These are phyloP conservation scores for Calameuta idolon DNA, from an alignment of 2,888 invertebrate species.

Conservation along the genomic window DNA sequence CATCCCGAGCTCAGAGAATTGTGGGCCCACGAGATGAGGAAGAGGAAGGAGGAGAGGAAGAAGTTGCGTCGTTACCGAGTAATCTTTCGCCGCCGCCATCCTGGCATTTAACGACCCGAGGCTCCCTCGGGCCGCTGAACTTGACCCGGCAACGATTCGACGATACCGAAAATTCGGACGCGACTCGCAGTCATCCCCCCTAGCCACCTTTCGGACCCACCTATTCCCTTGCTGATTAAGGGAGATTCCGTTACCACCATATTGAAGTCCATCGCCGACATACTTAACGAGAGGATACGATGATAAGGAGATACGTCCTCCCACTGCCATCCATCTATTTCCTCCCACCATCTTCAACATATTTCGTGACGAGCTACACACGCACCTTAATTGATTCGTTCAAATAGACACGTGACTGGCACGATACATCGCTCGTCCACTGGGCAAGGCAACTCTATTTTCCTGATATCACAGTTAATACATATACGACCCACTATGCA, in stretches of 20 bases:
- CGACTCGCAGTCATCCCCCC: not conserved
- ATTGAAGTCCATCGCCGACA: not conserved
- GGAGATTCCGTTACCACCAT: not conserved
- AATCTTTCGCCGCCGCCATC: conserved; percentile 15
- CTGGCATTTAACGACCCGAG: conserved; percentile 7
- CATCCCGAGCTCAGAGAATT: not conserved
- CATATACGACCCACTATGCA: not conserved
- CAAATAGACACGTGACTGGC: not conserved
- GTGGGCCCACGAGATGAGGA: not conserved
- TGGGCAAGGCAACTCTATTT: not conserved
- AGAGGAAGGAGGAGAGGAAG: not conserved
- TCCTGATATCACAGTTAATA: not conserved
- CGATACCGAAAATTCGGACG: not conserved
- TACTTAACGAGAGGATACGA: not conserved
- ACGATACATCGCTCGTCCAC: not conserved
- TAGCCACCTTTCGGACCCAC: not conserved
- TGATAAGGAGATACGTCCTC: not conserved
- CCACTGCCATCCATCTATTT: not conserved
- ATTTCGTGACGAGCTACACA: not conserved
- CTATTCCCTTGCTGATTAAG: not conserved
- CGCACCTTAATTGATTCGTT: not conserved
- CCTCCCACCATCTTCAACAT: not conserved
- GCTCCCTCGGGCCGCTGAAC: conserved; percentile 8
- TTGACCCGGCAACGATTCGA: conserved; percentile 12
- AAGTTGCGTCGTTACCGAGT: conserved; percentile 13